A percentile compares a stretch with the other conserved stretches of the same genome.
phyloP scores from a whole-genome alignment of 2,797 vertebrate genomes.

The Catharus ustulatus region DNA sequence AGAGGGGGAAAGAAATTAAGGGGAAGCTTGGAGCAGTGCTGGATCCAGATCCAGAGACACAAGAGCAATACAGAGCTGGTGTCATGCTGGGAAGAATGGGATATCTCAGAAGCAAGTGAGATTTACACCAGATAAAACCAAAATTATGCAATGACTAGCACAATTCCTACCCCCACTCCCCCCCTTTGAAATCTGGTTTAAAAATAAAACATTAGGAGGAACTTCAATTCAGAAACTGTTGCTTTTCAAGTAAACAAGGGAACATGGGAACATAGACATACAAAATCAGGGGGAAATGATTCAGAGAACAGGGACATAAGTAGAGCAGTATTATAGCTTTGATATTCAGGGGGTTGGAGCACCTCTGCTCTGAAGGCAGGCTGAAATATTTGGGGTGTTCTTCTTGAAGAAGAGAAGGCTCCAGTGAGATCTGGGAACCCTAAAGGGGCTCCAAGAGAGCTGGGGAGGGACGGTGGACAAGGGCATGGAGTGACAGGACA shows the following conservation, averaged over 20 bases:
- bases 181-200: neutral
- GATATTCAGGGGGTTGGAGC: neutral
- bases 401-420: neutral
- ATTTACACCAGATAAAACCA: neutral
- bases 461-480: neutral
- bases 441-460: neutral
- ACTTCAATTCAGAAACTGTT: neutral
- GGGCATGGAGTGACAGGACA: neutral
- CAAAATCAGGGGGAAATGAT: neutral
- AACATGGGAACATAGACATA: neutral
- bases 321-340: neutral
- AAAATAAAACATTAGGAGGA: neutral
- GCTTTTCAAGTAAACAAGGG: neutral
- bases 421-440: neutral
- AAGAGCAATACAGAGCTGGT: accelerated
- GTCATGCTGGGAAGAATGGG: neutral
- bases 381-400: neutral
- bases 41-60: neutral
- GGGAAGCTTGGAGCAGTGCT: neutral
- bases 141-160: neutral
- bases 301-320: neutral
- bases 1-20: neutral
- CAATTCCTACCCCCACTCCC: neutral
- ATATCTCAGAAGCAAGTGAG: neutral
- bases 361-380: neutral